Conservation (phyloP, 2,888 invertebrate species). For the Hirtodrosophila alboralis region DNA sequence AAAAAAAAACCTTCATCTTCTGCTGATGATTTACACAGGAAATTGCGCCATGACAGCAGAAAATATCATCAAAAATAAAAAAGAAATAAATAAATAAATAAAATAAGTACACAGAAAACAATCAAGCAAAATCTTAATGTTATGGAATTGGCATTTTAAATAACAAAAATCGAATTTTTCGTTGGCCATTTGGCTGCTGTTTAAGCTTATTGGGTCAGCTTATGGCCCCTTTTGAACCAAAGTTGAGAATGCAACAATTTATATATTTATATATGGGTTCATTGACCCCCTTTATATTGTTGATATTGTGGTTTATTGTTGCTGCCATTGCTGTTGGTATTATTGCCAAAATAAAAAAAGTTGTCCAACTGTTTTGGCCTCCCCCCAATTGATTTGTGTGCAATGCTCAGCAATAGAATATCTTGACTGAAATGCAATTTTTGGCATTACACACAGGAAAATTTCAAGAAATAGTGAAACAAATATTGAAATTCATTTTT, state of each 20-base stretch:
- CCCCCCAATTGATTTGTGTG: constrained; percentile 34
- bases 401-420: constrained; percentile 30
- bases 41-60: constrained; percentile 37
- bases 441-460: constrained; percentile 1
- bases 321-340: constrained; percentile 6
- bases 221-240: constrained; percentile 35
- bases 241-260: constrained; percentile 53
- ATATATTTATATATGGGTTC: constrained; percentile 57
- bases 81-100: constrained; percentile 3
- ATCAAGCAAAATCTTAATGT: constrained; percentile 15
- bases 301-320: constrained; percentile 12
- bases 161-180: constrained; percentile 45
- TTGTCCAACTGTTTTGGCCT: constrained; percentile 30
- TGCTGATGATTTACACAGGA: constrained; percentile 55
- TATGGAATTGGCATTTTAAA: constrained; percentile 39
- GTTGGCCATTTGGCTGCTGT: constrained; percentile 26
- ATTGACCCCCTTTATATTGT: constrained; percentile 50
- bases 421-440: constrained; percentile 20
- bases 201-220: constrained; percentile 41
- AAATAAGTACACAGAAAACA: constrained; percentile 6
- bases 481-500: too few relatives aligned
- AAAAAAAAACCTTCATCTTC: constrained; percentile 16
- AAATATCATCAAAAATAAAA: constrained; percentile 14
- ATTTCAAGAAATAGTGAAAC: too few relatives aligned
- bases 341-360: constrained; percentile 42